Evolutionary conservation across 30 jellyfish, hydroid and myxozoan species (phyloP).

Genomic region (Hydractinia echinata): DNA sequence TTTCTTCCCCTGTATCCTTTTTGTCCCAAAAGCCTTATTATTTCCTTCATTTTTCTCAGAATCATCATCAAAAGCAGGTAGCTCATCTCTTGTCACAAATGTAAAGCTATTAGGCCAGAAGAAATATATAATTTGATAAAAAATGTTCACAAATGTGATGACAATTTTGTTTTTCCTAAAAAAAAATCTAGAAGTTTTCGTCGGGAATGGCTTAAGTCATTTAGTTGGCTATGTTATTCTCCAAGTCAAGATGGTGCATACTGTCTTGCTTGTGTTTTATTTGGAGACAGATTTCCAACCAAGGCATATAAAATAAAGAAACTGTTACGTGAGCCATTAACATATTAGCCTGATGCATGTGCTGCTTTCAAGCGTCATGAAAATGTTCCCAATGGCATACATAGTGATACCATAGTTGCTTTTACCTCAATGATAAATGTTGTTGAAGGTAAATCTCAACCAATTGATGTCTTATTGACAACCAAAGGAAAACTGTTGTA

Average conservation of each 20-base stretch:
- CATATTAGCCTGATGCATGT: not conserved
- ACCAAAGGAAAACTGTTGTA: not conserved
- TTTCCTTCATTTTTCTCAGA: not conserved
- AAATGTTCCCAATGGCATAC: not conserved
- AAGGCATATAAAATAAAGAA: not conserved
- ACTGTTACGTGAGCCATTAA: constrained; percentile 3
- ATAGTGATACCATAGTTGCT: not conserved
- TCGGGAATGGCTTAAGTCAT: constrained; percentile 24
- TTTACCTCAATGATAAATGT: not conserved
- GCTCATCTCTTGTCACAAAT: not conserved
- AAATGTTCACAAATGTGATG: constrained; percentile 31
- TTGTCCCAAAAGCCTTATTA: too few relatives aligned
- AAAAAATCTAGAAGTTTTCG: constrained; percentile 36
- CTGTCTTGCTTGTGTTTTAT: constrained; percentile 50
- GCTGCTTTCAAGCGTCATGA: not conserved
- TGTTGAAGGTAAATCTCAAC: not conserved
- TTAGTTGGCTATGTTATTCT: constrained; percentile 52
- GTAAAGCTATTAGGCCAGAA: not conserved
- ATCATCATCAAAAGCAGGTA: not conserved
- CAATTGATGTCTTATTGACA: not conserved
- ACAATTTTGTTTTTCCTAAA: constrained; percentile 20
- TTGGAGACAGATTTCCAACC: constrained; percentile 12
- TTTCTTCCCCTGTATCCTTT: too few relatives aligned
- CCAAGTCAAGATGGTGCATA: constrained; percentile 46
- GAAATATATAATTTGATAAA: not conserved